These are phyloP conservation scores for Ailurus styani DNA, from an alignment of 2,113 vertebrate species.

Conservation along the genomic window DNA sequence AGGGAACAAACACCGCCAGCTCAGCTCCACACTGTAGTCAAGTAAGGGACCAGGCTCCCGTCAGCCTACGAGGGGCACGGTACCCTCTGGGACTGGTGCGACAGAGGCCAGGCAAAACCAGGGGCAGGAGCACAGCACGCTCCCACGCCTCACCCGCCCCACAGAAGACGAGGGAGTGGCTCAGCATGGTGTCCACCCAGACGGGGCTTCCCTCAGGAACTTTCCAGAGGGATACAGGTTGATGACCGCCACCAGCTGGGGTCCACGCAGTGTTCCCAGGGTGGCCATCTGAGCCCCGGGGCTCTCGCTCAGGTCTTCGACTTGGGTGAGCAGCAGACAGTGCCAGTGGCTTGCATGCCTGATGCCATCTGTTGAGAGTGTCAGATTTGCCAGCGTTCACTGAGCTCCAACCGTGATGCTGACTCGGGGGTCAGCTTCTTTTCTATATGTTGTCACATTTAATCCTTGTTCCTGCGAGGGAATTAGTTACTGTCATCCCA, in stretches of 20 bases:
- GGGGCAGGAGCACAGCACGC: neutral
- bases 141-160: neutral
- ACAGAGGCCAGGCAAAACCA: neutral
- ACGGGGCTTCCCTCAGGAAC: neutral
- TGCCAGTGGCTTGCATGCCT: accelerated
- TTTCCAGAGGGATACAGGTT: neutral
- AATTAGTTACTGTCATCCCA: neutral
- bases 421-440: neutral
- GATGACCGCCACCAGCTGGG: neutral
- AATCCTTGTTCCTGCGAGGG: neutral
- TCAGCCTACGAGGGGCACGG: neutral
- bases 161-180: neutral
- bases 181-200: neutral
- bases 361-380: neutral
- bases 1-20: neutral
- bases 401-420: neutral
- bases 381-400: neutral
- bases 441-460: neutral
- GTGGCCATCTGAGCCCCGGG: neutral
- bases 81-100: neutral
- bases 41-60: neutral
- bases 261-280: neutral
- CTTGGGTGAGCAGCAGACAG: neutral
- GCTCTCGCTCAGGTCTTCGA: neutral
- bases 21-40: neutral